These are phyloP conservation scores for Pomphorhynchus laevis DNA, from an alignment of 1,140 invertebrate genomes.

Conservation along the genomic window DNA sequence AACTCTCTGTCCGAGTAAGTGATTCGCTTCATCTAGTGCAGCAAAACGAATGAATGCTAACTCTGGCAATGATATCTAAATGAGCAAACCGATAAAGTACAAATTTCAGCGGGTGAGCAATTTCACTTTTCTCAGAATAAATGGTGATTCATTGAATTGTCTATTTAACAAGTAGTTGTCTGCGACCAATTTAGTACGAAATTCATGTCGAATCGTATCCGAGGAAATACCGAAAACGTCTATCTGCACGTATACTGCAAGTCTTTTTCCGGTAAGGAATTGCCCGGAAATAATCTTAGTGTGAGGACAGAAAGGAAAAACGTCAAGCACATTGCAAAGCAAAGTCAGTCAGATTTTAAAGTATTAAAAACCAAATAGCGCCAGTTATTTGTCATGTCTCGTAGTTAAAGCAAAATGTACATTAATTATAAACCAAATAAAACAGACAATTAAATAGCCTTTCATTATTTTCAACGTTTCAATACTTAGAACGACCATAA, in stretches of 20 bases:
- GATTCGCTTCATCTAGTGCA: slow-evolving; percentile 89
- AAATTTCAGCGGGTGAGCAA: background rate
- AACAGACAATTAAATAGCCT: no score
- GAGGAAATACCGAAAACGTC: slow-evolving; percentile 98
- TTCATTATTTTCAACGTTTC: no score
- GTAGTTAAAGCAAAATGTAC: background rate
- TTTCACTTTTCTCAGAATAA: slow-evolving; percentile 64
- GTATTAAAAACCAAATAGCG: background rate
- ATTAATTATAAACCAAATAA: no score
- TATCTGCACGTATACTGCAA: slow-evolving; percentile 92
- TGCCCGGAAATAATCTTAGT: slow-evolving; percentile 85
- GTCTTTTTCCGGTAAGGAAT: slow-evolving; percentile 93
- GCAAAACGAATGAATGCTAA: slow-evolving; percentile 77
- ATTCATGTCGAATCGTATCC: slow-evolving; percentile 90
- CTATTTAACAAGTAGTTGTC: slow-evolving; percentile 67
- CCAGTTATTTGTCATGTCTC: background rate
- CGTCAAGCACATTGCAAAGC: no score
- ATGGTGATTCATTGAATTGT: slow-evolving; percentile 89
- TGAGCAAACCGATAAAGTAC: slow-evolving; percentile 7
- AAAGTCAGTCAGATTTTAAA: no score
- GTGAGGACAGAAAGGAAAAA: no score
- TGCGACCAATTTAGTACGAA: slow-evolving; percentile 65
- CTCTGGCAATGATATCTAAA: slow-evolving; percentile 67
- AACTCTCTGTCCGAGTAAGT: slow-evolving; percentile 74
- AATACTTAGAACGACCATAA: no score